Evolutionary conservation across 2,113 vertebrate genomes (phyloP), one percentile per base, ranked within the genome.

Genomic region (Ceyx melanurus): DNA sequence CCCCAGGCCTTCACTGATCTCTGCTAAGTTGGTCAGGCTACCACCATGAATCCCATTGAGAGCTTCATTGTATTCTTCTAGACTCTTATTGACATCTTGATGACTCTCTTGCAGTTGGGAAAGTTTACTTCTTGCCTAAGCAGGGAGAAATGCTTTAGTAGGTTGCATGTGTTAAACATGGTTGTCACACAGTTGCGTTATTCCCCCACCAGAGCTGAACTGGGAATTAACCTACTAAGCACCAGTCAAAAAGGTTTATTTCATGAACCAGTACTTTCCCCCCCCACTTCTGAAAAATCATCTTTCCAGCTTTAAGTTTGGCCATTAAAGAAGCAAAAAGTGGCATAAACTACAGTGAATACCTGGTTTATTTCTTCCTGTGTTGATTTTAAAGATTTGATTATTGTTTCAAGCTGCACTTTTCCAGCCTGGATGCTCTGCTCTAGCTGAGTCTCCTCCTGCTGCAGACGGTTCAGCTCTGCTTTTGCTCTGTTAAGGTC

Each of bases 351-450:
- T 13, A 37, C 20, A 15, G 10, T 11, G 15, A 16, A 45, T 91
- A 99, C 99, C 99, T 99, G 99, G 95, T 98, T 99, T 94, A 99
- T 99, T 95, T 99, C 99, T 3, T 99, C 99, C 82, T 99, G 99
- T 0, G 99, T 99, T 58, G 99, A 98, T 88, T 99, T 99, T 66
- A 99, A 96, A 37, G 99, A 99, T 92, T 98, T 99, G 87, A 99
- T 99, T 91, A 99, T 99, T 77, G 99, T 99, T 89, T 99, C 99
- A 62, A 99, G 98, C 65, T 99, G 99, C 50, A 98, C 98, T 70
- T 98, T 99, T 19, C 99, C 99, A 0, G 99, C 99, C 91, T 99
- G 98, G 66, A 99, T 98, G 46, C 99, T 99, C 97, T 99, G 99
- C 88, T 99, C 99, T 54, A 99, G 97, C 91, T 99, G 99, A 14